Base-by-base conservation (phyloP, 2,888 invertebrate genomes). In the Chaitophorus viminalis region DNA sequence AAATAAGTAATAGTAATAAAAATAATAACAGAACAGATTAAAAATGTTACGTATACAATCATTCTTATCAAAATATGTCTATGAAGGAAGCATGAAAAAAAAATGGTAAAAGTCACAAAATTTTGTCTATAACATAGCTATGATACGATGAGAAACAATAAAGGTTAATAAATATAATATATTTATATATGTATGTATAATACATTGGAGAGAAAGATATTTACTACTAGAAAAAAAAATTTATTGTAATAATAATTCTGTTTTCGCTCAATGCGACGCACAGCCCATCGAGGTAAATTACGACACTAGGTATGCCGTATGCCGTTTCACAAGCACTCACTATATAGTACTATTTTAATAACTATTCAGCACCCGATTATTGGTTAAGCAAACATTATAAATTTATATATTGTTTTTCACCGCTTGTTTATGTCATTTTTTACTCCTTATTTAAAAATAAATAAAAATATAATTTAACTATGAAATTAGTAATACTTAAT, bases 381-480 rank as follows among this genome's bases (percentile, higher is more conserved):
- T 33, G 72, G 33, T 72, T 54, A 82, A 74, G 29, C 74, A 4
- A 74, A 74, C 25, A 74, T 72, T 52, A 39, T n/a, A 52, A 60
- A 36, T 75, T 18, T 29, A 2, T 74, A 54, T 84, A 65, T 76
- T 46, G 29, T 84, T 76, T 65, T 75, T 84, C 29, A 72, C 25
- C 72, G 72, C 70, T 70, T 46, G n/a, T 31, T 33, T 36, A 65
- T 77, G 68, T 87, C 39, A 65, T 79, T 60, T 9, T 29, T 54
- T 29, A 60, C 29, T 76, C 39, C 31, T 54, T 74, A 79, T 79
- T 85, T 70, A 72, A 78, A 86, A 72, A 86, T 86, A 86, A 85
- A 85, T 85, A 86, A 78, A 86, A 86, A 87, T 87, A 87, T 79
- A 87, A 87, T 87, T 79, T 79, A 79, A 87, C 79, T 87, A 87